phyloP scores from a whole-genome alignment of 2,888 invertebrate genomes.

The Onchidella celtica region DNA sequence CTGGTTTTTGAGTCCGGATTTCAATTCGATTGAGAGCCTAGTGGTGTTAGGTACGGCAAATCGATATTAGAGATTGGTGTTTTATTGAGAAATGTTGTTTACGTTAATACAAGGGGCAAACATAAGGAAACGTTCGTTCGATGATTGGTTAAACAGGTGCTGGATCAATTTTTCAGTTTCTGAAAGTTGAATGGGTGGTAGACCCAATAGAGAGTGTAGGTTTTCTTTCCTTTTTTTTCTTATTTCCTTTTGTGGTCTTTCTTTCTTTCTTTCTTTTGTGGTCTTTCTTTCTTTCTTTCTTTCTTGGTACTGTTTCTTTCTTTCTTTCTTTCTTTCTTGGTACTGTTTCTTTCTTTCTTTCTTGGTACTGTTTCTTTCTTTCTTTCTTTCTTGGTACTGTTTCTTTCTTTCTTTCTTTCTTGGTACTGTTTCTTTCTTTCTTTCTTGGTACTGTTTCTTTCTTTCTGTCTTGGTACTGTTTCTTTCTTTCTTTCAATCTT shows the following conservation, averaged over 20 bases:
- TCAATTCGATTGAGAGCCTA: no score
- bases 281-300: slow-evolving; percentile 7
- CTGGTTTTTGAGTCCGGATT: no score
- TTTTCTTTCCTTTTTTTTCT: background rate
- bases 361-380: slow-evolving; percentile 9
- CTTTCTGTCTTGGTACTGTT: background rate
- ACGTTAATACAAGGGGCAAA: no score
- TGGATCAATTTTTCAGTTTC: no score
- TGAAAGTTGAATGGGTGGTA: no score
- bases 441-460: background rate
- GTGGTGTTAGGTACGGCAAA: no score
- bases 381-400: background rate
- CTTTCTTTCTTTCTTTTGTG: slow-evolving; percentile 26
- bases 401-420: background rate
- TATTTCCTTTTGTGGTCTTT: background rate
- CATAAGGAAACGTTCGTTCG: no score
- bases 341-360: slow-evolving; percentile 6
- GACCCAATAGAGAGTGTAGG: no score
- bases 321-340: slow-evolving; percentile 3
- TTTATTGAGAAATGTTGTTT: no score
- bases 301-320: background rate
- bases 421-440: background rate
- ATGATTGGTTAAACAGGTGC: no score
- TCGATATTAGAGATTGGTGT: no score
- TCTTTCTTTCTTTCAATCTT: background rate